Percentiles rank a stretch among this genome's conserved stretches.
phyloP scores from a whole-genome alignment of 2,888 invertebrate species.

The Agonopterix alstromeriana region DNA sequence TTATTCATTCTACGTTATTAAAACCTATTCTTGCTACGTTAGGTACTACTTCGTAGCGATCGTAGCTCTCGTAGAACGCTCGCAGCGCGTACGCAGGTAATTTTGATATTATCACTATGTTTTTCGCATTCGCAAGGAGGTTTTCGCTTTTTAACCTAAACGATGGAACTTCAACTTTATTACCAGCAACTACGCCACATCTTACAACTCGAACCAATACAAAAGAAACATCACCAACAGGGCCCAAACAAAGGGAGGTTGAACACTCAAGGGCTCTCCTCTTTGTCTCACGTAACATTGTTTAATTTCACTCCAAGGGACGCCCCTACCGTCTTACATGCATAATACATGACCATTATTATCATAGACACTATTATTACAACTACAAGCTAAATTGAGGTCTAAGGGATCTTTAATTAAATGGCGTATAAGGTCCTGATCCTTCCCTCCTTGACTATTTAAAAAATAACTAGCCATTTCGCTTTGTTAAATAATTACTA shows the following conservation, averaged over 20 bases:
- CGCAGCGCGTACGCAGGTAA: no score
- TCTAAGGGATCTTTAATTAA: background rate
- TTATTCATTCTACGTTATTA: no score
- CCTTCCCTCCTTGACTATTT: no score
- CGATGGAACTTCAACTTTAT: no score
- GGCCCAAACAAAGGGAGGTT: slow-evolving; percentile 52
- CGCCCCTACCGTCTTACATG: background rate
- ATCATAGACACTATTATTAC: background rate
- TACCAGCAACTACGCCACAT: background rate
- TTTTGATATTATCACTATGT: no score
- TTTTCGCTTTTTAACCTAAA: no score
- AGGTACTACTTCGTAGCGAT: no score
- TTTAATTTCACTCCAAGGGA: slow-evolving; percentile 32
- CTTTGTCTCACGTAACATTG: slow-evolving; percentile 64
- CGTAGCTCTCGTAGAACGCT: no score
- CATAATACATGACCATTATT: slow-evolving; percentile 1
- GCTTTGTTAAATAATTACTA: no score
- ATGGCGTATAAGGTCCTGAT: background rate
- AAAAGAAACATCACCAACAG: slow-evolving; percentile 50
- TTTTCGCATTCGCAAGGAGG: no score
- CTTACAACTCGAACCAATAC: slow-evolving; percentile 15
- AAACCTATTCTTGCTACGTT: no score
- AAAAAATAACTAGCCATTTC: no score
- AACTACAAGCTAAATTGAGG: slow-evolving; percentile 1
- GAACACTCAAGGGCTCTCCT: slow-evolving; percentile 43